Percentiles rank a stretch among this genome's conserved stretches.
Conservation (phyloP, 2,113 vertebrate species). For the Candoia aspera region DNA sequence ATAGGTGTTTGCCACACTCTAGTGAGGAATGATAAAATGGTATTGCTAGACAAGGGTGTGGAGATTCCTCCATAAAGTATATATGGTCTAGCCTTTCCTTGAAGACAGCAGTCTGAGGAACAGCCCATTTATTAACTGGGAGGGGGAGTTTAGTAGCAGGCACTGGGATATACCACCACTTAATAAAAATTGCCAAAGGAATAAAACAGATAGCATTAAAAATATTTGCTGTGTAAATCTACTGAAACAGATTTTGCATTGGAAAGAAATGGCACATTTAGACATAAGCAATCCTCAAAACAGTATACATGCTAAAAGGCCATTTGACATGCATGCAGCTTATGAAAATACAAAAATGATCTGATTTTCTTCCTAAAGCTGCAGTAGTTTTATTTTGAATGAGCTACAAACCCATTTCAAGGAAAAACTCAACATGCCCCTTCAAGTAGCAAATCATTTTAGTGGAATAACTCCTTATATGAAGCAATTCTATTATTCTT, state of each 20-base stretch:
- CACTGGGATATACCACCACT: constrained; percentile 61
- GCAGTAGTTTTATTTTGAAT: constrained; percentile 75
- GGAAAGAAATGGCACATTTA: constrained; percentile 45
- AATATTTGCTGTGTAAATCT: constrained; percentile 44
- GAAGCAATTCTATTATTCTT: constrained; percentile 23
- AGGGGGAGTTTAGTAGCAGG: constrained; percentile 50
- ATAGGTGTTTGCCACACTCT: neutral
- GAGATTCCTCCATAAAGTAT: constrained; percentile 60
- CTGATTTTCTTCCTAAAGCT: constrained; percentile 68
- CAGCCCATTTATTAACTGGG: constrained; percentile 59
- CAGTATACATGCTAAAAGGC: constrained; percentile 64
- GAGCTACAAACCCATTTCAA: constrained; percentile 64
- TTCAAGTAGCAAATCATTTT: constrained; percentile 29
- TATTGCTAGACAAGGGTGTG: constrained; percentile 54
- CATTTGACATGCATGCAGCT: constrained; percentile 60
- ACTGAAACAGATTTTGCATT: constrained; percentile 1
- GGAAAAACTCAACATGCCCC: constrained; percentile 40
- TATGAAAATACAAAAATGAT: constrained; percentile 60
- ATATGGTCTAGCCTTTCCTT: constrained; percentile 27
- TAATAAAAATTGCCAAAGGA: constrained; percentile 39
- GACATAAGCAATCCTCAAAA: constrained; percentile 50
- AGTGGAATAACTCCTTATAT: constrained; percentile 48
- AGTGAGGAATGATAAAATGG: constrained; percentile 37
- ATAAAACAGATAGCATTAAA: constrained; percentile 45
- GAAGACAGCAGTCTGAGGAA: constrained; percentile 61